These are phyloP conservation scores for Brachionus koreanus DNA, from an alignment of 1,140 invertebrate genomes.

Conservation along the genomic window DNA sequence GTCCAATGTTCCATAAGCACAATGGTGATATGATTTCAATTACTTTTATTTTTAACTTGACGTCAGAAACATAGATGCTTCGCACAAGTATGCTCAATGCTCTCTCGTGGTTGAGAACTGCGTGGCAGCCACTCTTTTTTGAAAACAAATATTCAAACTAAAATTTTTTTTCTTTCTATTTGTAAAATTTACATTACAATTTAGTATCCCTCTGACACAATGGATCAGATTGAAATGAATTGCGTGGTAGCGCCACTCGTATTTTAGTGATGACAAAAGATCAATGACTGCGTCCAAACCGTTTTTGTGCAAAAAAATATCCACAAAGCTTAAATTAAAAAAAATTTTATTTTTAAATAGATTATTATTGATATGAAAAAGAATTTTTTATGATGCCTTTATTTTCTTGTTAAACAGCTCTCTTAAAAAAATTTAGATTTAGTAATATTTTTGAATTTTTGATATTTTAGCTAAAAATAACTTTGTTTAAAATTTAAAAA, in stretches of 20 bases:
- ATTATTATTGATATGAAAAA: too few species aligned
- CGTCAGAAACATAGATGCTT: constrained; percentile 9
- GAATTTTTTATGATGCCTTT: too few species aligned
- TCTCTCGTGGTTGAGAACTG: constrained; percentile 22
- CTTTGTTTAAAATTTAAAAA: not conserved
- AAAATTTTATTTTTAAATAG: not conserved
- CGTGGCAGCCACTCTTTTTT: not conserved
- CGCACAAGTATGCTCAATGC: constrained; percentile 30
- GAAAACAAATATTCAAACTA: not conserved
- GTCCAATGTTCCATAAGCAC: constrained; percentile 33
- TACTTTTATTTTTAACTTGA: constrained; percentile 38
- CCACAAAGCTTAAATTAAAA: constrained; percentile 16
- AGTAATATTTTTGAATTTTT: too few species aligned
- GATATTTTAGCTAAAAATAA: not conserved
- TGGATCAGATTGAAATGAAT: not conserved
- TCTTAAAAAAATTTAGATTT: not conserved
- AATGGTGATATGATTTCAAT: constrained; percentile 37
- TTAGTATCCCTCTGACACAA: constrained; percentile 18
- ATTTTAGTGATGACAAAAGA: not conserved
- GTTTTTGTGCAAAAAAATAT: constrained; percentile 1
- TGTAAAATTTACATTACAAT: constrained; percentile 16
- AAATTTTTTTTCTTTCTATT: not conserved
- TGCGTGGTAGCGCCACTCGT: constrained; percentile 7
- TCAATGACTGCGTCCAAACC: not conserved
- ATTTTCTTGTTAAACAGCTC: too few species aligned